These are phyloP conservation scores for Myripristis jacobus DNA, from an alignment of 2,797 vertebrate species.

Conservation along the genomic window DNA sequence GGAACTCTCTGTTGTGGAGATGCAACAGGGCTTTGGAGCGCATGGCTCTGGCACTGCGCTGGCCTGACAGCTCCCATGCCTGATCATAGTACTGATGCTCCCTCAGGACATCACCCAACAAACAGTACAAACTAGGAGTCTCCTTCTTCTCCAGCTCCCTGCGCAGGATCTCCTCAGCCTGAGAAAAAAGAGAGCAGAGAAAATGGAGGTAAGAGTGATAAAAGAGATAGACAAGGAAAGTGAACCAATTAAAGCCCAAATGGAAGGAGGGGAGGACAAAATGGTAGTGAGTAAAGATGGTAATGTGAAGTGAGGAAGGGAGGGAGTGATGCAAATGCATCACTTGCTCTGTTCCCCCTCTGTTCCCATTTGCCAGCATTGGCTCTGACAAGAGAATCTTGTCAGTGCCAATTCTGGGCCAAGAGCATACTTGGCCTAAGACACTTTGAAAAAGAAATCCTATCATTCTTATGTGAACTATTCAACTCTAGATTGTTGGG, in stretches of 20 bases:
- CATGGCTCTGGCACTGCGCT: constrained; percentile 91
- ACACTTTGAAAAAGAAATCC: no score
- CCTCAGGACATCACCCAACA: constrained; percentile 92
- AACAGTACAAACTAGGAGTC: constrained; percentile 89
- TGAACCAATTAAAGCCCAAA: neutral
- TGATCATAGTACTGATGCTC: constrained; percentile 91
- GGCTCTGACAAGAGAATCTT: no score
- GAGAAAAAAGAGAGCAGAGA: constrained; percentile 9
- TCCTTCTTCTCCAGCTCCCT: constrained; percentile 92
- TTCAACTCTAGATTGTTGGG: no score
- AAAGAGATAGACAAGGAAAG: neutral
- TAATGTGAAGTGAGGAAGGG: no score
- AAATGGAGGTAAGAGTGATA: neutral
- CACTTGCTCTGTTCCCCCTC: no score
- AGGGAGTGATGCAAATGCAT: no score
- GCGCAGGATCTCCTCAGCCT: constrained; percentile 94
- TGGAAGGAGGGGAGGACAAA: constrained; percentile 3
- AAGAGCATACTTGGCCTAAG: neutral
- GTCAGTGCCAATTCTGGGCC: neutral
- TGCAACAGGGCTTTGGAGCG: constrained; percentile 94
- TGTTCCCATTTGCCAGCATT: no score
- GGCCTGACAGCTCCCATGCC: constrained; percentile 93
- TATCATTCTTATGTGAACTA: no score
- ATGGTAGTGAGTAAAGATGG: neutral
- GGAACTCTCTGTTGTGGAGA: constrained; percentile 88